phyloP scores from a whole-genome alignment of 2,888 invertebrate species.

The Drosophila paracracens region DNA sequence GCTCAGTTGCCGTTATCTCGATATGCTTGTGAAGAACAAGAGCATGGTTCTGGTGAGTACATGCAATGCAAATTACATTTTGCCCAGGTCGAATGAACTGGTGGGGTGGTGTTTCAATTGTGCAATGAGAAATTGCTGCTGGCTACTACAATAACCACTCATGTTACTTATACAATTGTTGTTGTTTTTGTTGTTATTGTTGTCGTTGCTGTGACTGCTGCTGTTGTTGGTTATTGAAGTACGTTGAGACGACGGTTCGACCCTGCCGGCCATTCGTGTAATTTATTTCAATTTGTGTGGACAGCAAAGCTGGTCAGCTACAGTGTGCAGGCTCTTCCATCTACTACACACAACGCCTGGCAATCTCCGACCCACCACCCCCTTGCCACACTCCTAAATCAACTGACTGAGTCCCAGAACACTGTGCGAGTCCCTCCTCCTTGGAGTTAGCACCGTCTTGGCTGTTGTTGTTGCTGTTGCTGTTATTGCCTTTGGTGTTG shows the following conservation, averaged over 20 bases:
- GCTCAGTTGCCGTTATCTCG: slow-evolving; percentile 92
- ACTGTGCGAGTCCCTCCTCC: slow-evolving; percentile 6
- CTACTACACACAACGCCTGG: slow-evolving; percentile 66
- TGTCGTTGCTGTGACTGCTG: slow-evolving; percentile 13
- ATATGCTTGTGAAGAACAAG: slow-evolving; percentile 89
- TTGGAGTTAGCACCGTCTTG: slow-evolving; percentile 58
- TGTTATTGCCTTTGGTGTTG: slow-evolving; percentile 71
- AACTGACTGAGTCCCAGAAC: slow-evolving; percentile 38
- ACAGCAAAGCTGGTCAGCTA: slow-evolving; percentile 69
- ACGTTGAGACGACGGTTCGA: slow-evolving; percentile 48
- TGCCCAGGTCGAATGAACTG: background rate
- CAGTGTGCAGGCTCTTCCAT: slow-evolving; percentile 69
- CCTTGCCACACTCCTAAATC: slow-evolving; percentile 69
- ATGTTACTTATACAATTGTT: slow-evolving; percentile 31
- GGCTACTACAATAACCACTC: slow-evolving; percentile 72
- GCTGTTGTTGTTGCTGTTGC: slow-evolving; percentile 30
- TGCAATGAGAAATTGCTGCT: slow-evolving; percentile 43
- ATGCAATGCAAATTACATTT: slow-evolving; percentile 73
- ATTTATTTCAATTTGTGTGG: slow-evolving; percentile 81
- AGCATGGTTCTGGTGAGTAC: slow-evolving; percentile 89
- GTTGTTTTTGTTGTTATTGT: slow-evolving; percentile 13
- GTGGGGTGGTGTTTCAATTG: slow-evolving; percentile 50
- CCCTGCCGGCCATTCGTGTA: slow-evolving; percentile 70
- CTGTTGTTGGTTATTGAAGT: slow-evolving; percentile 61
- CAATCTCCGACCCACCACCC: background rate